A percentile compares a stretch with the other conserved stretches of the same genome.
phyloP scores from a whole-genome alignment of 2,797 vertebrate genomes.

The Semaprochilodus insignis region DNA sequence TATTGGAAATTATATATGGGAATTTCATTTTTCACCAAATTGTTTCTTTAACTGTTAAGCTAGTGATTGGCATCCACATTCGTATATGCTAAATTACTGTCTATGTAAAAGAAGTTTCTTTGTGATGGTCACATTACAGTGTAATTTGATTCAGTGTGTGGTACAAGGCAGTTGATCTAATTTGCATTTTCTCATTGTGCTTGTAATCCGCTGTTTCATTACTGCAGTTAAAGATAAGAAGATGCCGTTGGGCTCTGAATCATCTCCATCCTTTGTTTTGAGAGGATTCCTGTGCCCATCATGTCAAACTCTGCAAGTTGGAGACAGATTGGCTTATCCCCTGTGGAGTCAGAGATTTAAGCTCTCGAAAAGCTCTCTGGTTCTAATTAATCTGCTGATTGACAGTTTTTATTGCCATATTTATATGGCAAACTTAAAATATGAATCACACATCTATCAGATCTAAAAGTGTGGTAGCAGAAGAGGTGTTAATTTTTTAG shows the following conservation, averaged over 20 bases:
- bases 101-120: background rate
- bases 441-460: no score
- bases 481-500: no score
- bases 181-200: background rate
- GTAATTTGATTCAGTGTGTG: background rate
- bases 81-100: background rate
- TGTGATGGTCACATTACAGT: background rate
- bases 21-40: no score
- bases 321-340: background rate
- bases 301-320: background rate
- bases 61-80: no score
- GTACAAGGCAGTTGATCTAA: background rate
- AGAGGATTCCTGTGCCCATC: background rate
- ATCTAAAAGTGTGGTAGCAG: no score
- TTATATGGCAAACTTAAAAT: background rate
- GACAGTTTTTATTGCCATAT: background rate
- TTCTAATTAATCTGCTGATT: constrained; percentile 14
- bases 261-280: background rate
- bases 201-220: constrained; percentile 1
- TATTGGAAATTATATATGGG: no score
- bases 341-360: background rate
- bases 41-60: no score
- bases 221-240: background rate
- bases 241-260: background rate
- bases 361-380: background rate